phyloP scores from a whole-genome alignment of 2,797 vertebrate genomes.

The Oreonectes daqikongensis region DNA sequence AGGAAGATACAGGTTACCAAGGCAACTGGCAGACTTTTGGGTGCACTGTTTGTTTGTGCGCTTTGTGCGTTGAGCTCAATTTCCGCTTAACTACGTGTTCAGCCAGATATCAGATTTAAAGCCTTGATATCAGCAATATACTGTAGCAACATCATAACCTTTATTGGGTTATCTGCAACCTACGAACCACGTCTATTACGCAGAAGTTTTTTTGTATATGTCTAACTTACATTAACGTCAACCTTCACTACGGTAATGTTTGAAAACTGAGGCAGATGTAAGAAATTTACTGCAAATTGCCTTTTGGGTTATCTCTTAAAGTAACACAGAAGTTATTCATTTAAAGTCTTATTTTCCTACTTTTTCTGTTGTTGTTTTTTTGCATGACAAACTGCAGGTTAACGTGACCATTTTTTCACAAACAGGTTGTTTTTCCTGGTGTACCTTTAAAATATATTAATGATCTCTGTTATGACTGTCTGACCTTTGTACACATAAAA shows the following conservation, averaged over 20 bases:
- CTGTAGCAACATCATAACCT: neutral
- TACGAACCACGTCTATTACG: neutral
- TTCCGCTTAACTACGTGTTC: neutral
- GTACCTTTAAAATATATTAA: neutral
- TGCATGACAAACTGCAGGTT: neutral
- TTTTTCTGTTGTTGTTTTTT: too few relatives aligned
- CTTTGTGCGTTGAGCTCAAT: neutral
- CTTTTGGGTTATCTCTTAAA: too few relatives aligned
- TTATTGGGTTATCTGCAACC: neutral
- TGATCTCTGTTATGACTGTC: neutral
- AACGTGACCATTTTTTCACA: neutral
- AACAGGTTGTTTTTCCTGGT: neutral
- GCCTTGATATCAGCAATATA: neutral
- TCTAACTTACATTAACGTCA: neutral
- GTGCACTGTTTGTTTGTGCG: neutral
- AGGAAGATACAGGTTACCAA: conserved; percentile 1
- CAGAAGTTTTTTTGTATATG: neutral
- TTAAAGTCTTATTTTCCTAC: too few relatives aligned
- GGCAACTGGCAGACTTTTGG: neutral
- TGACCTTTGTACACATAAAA: neutral
- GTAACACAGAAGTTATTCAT: too few relatives aligned
- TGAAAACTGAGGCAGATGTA: neutral
- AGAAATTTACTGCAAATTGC: neutral
- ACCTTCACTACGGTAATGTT: neutral
- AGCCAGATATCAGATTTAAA: neutral